Conservation (phyloP, 2,888 invertebrate genomes). For the Acutogordius australiensis region DNA sequence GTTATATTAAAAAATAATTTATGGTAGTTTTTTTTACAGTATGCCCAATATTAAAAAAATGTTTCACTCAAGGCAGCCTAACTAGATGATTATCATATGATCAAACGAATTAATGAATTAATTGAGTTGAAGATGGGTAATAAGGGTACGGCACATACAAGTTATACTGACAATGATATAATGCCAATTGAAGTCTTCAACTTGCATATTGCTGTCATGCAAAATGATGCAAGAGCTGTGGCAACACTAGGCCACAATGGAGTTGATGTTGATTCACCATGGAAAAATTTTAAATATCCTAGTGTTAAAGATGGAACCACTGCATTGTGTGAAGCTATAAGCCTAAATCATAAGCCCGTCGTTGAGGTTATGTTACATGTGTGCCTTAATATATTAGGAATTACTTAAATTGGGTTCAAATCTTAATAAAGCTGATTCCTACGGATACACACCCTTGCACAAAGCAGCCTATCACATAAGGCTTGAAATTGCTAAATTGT, state of each 20-base stretch:
- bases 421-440: slow-evolving; percentile 23
- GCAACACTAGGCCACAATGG: slow-evolving; percentile 20
- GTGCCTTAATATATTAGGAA: slow-evolving; percentile 17
- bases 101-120: too few relatives aligned
- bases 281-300: slow-evolving; percentile 24
- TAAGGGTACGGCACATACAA: too few relatives aligned
- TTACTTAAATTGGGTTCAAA: slow-evolving; percentile 22
- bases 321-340: slow-evolving; percentile 25
- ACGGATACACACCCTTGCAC: slow-evolving; percentile 24
- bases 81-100: too few relatives aligned
- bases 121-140: too few relatives aligned
- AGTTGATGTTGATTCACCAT: slow-evolving; percentile 25
- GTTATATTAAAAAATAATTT: too few relatives aligned
- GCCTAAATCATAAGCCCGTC: slow-evolving; percentile 24
- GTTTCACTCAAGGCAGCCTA: too few relatives aligned
- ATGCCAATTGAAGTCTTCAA: slow-evolving; percentile 24
- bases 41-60: too few relatives aligned
- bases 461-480: slow-evolving; percentile 23
- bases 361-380: slow-evolving; percentile 20
- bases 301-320: slow-evolving; percentile 26
- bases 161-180: not conserved
- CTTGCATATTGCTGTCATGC: slow-evolving; percentile 25
- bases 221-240: slow-evolving; percentile 23
- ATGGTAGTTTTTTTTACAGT: too few relatives aligned
- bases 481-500: slow-evolving; percentile 14